A percentile compares a stretch with the other conserved stretches of the same genome.
Conservation (phyloP, 1,140 invertebrate species). For the Galendromus occidentalis region DNA sequence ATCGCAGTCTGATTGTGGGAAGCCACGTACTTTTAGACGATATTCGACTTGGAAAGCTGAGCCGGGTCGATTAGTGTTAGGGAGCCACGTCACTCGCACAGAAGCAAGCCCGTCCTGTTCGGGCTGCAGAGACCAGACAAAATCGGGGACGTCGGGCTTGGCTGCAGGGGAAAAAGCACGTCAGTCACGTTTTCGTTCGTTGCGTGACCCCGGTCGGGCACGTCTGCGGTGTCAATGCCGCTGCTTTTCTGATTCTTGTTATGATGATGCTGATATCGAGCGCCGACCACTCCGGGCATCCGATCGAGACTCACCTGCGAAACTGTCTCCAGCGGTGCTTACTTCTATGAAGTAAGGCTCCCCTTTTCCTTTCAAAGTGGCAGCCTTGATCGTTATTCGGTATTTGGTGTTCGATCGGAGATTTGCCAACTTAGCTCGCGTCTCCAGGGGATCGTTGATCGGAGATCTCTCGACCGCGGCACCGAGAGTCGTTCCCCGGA, state of each 20-base stretch:
- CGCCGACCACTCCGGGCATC: too few species aligned
- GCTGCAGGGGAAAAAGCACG: constrained; percentile 22
- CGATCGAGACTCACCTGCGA: constrained; percentile 10
- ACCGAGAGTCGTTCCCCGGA: constrained; percentile 32
- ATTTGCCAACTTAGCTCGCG: constrained; percentile 60
- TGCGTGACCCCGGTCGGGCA: too few species aligned
- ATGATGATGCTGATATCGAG: too few species aligned
- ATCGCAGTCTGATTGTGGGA: neutral
- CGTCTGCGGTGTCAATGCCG: too few species aligned
- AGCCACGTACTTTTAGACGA: constrained; percentile 27
- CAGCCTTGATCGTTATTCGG: constrained; percentile 53
- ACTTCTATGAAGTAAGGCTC: constrained; percentile 26
- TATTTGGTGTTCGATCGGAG: constrained; percentile 69
- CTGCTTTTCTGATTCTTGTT: too few species aligned
- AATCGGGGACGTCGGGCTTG: constrained; percentile 51
- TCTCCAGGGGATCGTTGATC: constrained; percentile 49
- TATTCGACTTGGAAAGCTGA: constrained; percentile 78
- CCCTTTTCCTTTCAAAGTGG: constrained; percentile 60
- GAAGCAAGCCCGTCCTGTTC: constrained; percentile 50
- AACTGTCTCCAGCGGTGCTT: constrained; percentile 16
- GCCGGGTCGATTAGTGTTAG: constrained; percentile 46
- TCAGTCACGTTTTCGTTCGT: too few species aligned
- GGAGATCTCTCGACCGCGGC: constrained; percentile 47
- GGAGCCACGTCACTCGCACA: constrained; percentile 58
- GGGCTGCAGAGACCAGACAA: constrained; percentile 43